Evolutionary conservation across 1,140 invertebrate genomes (phyloP).

Genomic region (Campoletis sonorensis): DNA sequence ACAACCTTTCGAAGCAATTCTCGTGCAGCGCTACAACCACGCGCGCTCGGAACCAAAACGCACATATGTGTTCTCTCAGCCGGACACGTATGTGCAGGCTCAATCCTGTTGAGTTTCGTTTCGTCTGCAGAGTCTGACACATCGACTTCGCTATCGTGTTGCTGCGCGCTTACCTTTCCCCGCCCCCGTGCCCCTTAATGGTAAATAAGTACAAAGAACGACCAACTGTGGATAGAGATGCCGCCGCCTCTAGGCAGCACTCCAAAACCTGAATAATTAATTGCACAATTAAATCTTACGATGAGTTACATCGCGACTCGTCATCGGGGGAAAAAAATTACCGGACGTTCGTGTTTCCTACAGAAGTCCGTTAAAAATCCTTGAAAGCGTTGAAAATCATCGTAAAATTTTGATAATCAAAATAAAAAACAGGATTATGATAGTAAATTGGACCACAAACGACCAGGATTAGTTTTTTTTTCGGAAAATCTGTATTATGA

Average conservation of each 20-base stretch:
- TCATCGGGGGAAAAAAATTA: background rate
- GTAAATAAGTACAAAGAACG: conserved; percentile 21
- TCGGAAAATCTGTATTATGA: background rate
- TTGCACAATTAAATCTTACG: background rate
- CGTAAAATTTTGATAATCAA: too few relatives aligned
- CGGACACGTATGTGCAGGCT: conserved; percentile 43
- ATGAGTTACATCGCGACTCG: background rate
- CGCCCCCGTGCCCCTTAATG: background rate
- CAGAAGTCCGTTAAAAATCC: too few relatives aligned
- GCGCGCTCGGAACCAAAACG: background rate
- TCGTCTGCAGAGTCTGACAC: conserved; percentile 39
- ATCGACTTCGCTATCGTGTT: conserved; percentile 2
- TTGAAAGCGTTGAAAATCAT: too few relatives aligned
- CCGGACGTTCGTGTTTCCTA: too few relatives aligned
- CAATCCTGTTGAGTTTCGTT: conserved; percentile 42
- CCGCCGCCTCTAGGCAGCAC: background rate
- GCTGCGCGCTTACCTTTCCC: background rate
- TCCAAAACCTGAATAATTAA: background rate
- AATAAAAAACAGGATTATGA: too few relatives aligned
- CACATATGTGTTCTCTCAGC: conserved; percentile 23
- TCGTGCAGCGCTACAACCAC: background rate
- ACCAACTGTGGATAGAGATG: conserved; percentile 29
- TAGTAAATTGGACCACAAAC: too few relatives aligned
- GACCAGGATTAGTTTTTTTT: too few relatives aligned
- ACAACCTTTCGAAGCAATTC: background rate